A percentile compares a stretch with the other conserved stretches of the same genome.
Conservation (phyloP, 2,888 invertebrate genomes). For the Philonicus albiceps region DNA sequence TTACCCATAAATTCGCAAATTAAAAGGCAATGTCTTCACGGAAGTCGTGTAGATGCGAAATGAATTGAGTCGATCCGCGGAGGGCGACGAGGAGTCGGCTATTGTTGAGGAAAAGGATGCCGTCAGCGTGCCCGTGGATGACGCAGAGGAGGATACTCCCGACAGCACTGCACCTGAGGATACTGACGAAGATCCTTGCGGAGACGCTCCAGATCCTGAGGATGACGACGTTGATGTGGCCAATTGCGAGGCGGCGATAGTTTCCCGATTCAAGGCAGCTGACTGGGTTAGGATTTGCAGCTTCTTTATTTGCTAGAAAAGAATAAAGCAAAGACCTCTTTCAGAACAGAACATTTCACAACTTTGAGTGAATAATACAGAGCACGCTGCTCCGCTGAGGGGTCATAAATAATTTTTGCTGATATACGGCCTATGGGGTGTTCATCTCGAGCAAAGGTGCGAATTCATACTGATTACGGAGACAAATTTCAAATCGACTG, state of each 20-base stretch:
- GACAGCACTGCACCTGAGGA: conserved; percentile 49
- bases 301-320: conserved; percentile 61
- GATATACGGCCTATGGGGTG: not conserved
- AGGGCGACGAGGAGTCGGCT: conserved; percentile 52
- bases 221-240: conserved; percentile 53
- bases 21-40: conserved; percentile 62
- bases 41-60: conserved; percentile 62
- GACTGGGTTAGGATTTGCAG: conserved; percentile 63
- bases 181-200: conserved; percentile 46
- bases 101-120: conserved; percentile 46
- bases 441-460: not conserved
- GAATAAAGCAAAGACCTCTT: not conserved
- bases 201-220: conserved; percentile 47
- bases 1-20: conserved; percentile 63
- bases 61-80: conserved; percentile 62
- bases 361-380: not conserved
- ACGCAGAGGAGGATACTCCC: conserved; percentile 49
- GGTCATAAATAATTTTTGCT: not conserved
- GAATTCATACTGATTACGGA: not conserved
- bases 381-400: not conserved
- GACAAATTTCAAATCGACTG: conserved; percentile 14
- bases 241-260: conserved; percentile 63
- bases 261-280: conserved; percentile 62
- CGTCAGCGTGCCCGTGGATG: conserved; percentile 24
- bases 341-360: not conserved